These are phyloP conservation scores for Nomada fabriciana DNA, from an alignment of 2,888 invertebrate genomes.

Conservation along the genomic window DNA sequence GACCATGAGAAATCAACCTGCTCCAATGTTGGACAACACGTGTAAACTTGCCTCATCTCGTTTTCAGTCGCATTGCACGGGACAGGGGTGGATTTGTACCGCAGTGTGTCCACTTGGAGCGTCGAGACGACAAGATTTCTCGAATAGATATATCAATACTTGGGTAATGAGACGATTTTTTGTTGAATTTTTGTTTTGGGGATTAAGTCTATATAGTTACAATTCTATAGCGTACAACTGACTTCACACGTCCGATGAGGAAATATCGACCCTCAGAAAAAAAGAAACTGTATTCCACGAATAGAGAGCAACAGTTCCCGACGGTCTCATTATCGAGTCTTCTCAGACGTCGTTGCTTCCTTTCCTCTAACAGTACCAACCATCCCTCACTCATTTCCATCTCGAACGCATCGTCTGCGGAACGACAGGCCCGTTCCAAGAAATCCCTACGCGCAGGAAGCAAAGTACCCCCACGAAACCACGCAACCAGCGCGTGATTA, in stretches of 20 bases:
- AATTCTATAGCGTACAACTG: too few species aligned
- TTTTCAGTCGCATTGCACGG: background rate
- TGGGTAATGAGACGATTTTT: too few species aligned
- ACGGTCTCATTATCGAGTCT: slow-evolving; percentile 11
- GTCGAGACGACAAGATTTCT: too few species aligned
- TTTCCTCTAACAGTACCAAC: background rate
- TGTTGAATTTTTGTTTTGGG: too few species aligned
- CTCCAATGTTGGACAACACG: slow-evolving; percentile 17
- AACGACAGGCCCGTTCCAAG: slow-evolving; percentile 5
- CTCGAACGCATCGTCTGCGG: background rate
- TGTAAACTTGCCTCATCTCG: slow-evolving; percentile 36
- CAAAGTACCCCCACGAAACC: background rate
- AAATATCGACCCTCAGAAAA: too few species aligned
- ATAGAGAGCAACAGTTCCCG: background rate
- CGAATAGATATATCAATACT: too few species aligned
- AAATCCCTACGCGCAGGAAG: background rate
- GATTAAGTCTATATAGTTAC: too few species aligned
- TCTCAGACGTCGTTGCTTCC: slow-evolving; percentile 6
- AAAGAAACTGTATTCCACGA: background rate
- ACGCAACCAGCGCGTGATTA: slow-evolving; percentile 23
- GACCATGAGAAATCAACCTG: slow-evolving; percentile 33
- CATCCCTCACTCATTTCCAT: background rate
- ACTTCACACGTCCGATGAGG: too few species aligned
- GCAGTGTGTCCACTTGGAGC: too few species aligned
- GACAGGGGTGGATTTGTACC: too few species aligned